A percentile compares a stretch with the other conserved stretches of the same genome.
Conservation (phyloP, 1,140 invertebrate genomes). For the Acyrthosiphon pisum region DNA sequence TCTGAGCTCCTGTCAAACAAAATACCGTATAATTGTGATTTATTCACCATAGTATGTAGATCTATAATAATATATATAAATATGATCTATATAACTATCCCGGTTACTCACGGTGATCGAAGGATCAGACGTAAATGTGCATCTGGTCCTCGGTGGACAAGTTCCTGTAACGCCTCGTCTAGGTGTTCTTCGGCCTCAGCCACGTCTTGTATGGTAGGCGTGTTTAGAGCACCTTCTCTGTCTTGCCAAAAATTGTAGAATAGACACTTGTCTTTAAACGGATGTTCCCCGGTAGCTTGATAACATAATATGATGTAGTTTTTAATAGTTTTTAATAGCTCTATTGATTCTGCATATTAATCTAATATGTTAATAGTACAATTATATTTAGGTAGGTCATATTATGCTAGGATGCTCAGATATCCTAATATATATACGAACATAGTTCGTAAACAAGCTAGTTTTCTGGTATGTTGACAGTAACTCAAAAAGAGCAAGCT, state of each 20-base stretch:
- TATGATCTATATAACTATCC: not conserved
- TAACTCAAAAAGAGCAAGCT: not conserved
- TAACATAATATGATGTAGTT: not conserved
- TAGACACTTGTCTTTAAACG: conserved; percentile 84
- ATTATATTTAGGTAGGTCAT: not conserved
- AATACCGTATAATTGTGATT: not conserved
- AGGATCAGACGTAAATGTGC: conserved; percentile 82
- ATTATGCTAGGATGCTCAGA: not conserved
- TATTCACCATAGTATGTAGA: too few relatives aligned
- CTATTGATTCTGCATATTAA: not conserved
- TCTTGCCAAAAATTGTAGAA: conserved; percentile 83
- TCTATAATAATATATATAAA: too few relatives aligned
- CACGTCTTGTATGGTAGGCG: conserved; percentile 68
- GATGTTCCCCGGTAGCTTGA: conserved; percentile 79
- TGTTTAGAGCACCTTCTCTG: conserved; percentile 66
- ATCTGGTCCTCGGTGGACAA: conserved; percentile 77
- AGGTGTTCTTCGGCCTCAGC: conserved; percentile 74
- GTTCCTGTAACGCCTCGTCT: conserved; percentile 70
- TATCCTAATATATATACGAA: not conserved
- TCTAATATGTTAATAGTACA: not conserved
- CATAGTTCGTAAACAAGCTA: too few relatives aligned
- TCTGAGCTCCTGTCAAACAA: conserved; percentile 71
- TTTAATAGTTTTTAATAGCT: not conserved
- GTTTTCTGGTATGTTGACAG: not conserved
- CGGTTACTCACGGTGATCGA: conserved; percentile 75